phyloP scores from a whole-genome alignment of 2,888 invertebrate species.

The Amphipoea lucens region DNA sequence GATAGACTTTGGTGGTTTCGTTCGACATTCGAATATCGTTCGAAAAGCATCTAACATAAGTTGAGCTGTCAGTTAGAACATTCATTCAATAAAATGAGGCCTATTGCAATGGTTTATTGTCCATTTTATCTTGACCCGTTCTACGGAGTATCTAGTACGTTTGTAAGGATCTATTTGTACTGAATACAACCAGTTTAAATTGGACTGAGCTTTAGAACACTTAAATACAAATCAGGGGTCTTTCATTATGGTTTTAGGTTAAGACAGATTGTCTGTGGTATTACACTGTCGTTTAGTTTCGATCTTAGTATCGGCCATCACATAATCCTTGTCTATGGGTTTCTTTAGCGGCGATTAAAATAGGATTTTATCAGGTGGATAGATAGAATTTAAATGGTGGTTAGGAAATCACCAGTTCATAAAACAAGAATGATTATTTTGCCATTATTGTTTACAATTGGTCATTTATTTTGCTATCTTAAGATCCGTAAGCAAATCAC shows the following conservation, averaged over 20 bases:
- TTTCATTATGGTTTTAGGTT: slow-evolving; percentile 24
- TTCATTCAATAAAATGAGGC: slow-evolving; percentile 60
- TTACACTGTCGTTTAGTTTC: slow-evolving; percentile 46
- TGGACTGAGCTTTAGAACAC: slow-evolving; percentile 37
- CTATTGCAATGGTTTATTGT: slow-evolving; percentile 51
- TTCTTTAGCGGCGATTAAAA: slow-evolving; percentile 26
- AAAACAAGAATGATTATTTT: slow-evolving; percentile 2
- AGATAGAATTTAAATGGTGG: slow-evolving; percentile 6
- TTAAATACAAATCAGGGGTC: slow-evolving; percentile 12
- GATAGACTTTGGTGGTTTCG: slow-evolving; percentile 20
- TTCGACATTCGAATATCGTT: slow-evolving; percentile 62
- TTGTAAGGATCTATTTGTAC: slow-evolving; percentile 35
- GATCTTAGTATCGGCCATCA: slow-evolving; percentile 25
- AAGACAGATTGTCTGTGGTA: slow-evolving; percentile 32
- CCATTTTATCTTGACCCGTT: slow-evolving; percentile 55
- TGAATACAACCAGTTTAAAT: neutral
- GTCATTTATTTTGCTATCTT: neutral
- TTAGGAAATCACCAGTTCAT: slow-evolving; percentile 17
- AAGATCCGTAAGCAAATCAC: too few species aligned
- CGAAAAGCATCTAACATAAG: slow-evolving; percentile 62
- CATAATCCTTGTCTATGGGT: slow-evolving; percentile 51
- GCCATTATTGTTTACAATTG: neutral
- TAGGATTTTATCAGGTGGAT: slow-evolving; percentile 23
- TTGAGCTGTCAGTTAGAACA: slow-evolving; percentile 63
- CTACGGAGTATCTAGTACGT: slow-evolving; percentile 5